Evolutionary conservation across 1,140 invertebrate species (phyloP), one percentile per base, ranked within the genome.

Genomic region (Lordiphosa collinella): DNA sequence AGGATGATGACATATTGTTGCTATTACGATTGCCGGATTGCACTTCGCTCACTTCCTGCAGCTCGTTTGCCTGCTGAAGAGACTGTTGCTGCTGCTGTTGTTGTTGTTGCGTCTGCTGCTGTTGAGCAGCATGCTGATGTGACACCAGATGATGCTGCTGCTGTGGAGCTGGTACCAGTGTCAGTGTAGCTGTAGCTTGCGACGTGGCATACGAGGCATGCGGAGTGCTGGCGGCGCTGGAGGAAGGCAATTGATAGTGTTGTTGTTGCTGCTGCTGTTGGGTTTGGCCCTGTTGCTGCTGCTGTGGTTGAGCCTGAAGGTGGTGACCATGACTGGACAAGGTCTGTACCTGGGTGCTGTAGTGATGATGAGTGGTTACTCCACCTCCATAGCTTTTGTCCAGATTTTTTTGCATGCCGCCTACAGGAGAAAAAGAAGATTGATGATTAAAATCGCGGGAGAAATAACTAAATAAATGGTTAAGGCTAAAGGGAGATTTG

Each of bases 221-320:
- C 25, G 84, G 75, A 10, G 87, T 72, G 47, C 65, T 53, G 10
- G 53, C 38, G 25, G 66, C 66, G 48, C 71, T 84, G 8, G 86
- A 76, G 79, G 82, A 88, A 85, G 86, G 59, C 63, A 88, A 74
- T 82, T 76, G 61, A 68, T 84, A 86, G 61, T 85, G 86, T 56
- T 60, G 58, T 59, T 71, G 73, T 36, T 72, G 43, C 36, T 38
- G 31, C 53, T 56, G 49, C 56, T 75, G 59, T 67, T 85, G 62
- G 57, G 66, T 63, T 29, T 29, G 25, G 44, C 76, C 74, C 48
- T 88, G 78, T 44, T 82, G 70, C 31, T 68, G 73, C 49, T 75
- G 60, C 40, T 71, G 82, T 25, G 69, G 75, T 38, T 72, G 71
- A 8, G 51, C 14, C 43, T 79, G 75, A 11, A 72, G 43, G 37